Conservation (phyloP, 2,888 invertebrate genomes). For the Latrodectus hesperus region DNA sequence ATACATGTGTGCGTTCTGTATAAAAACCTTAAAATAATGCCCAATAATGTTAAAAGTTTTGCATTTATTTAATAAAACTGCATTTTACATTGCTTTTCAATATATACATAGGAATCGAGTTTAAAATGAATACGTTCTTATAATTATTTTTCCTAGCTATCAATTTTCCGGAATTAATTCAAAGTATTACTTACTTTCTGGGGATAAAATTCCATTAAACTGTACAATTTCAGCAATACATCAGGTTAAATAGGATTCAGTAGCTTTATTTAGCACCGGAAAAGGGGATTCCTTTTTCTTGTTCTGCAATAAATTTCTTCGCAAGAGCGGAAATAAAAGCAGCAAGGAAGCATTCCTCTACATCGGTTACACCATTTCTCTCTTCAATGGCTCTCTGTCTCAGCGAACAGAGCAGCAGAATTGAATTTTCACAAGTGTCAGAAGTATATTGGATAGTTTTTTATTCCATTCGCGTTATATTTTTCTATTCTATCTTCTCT, state of each 20-base stretch:
- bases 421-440: conserved; percentile 63
- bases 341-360: neutral
- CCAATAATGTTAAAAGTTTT: too few species aligned
- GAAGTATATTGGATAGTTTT: conserved; percentile 63
- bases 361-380: conserved; percentile 45
- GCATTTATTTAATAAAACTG: too few species aligned
- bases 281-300: conserved; percentile 12
- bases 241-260: conserved; percentile 25
- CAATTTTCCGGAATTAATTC: too few species aligned
- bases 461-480: conserved; percentile 49
- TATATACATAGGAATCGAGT: too few species aligned
- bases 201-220: neutral
- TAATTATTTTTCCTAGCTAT: too few species aligned
- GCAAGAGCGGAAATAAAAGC: conserved; percentile 14
- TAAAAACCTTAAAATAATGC: too few species aligned
- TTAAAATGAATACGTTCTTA: too few species aligned
- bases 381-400: conserved; percentile 16
- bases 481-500: conserved; percentile 30
- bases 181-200: neutral
- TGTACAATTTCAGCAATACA: neutral
- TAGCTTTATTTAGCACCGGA: conserved; percentile 17
- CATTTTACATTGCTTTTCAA: too few species aligned
- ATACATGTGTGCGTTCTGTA: too few species aligned
- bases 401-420: conserved; percentile 31
- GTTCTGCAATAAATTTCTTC: conserved; percentile 28